Evolutionary conservation across 2,888 invertebrate species (phyloP).

Genomic region (Harpalus rubripes): DNA sequence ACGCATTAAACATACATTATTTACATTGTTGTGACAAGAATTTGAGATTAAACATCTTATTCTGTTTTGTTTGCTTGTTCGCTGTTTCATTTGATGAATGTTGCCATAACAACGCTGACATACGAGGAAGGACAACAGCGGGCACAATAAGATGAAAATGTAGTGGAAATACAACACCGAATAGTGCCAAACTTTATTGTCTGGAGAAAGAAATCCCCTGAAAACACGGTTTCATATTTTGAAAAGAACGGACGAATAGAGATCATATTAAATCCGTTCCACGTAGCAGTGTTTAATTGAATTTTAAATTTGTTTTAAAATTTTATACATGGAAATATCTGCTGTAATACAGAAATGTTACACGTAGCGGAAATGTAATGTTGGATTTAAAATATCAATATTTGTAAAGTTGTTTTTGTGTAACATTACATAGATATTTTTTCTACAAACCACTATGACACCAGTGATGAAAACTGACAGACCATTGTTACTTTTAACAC

Average conservation of each 20-base stretch:
- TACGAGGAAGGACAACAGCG: slow-evolving; percentile 1
- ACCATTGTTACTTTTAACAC: no score
- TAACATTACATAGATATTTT: no score
- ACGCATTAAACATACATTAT: slow-evolving; percentile 7
- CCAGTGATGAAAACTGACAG: no score
- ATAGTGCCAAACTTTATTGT: neutral
- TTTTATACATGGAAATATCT: neutral
- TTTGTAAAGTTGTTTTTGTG: no score
- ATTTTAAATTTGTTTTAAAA: neutral
- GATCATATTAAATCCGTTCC: neutral
- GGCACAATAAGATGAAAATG: slow-evolving; percentile 2
- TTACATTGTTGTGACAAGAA: slow-evolving; percentile 2
- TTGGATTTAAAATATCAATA: no score
- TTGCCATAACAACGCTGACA: neutral
- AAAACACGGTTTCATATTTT: neutral
- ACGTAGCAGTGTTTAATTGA: neutral
- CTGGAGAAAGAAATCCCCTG: neutral
- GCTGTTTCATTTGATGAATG: slow-evolving; percentile 5
- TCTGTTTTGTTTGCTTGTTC: slow-evolving; percentile 5
- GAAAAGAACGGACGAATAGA: neutral
- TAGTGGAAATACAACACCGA: neutral
- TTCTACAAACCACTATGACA: no score
- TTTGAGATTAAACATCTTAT: slow-evolving; percentile 7
- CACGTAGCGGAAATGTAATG: no score
- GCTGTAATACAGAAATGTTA: no score